Evolutionary conservation across 2,113 vertebrate species (phyloP).

Genomic region (Chaetops frenatus): DNA sequence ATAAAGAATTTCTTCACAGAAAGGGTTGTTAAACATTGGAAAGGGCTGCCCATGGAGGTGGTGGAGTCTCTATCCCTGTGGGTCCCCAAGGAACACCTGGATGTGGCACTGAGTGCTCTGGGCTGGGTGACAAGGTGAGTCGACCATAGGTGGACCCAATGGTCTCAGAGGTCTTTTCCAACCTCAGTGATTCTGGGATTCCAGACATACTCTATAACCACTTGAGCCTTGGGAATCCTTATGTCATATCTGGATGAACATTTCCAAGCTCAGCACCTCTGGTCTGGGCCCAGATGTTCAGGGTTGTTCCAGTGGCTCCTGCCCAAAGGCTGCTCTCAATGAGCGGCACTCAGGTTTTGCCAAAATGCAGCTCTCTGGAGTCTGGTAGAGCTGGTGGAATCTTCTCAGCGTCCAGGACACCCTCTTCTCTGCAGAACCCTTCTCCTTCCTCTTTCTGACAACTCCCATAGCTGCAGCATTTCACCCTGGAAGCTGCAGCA

Average conservation of each 20-base stretch:
- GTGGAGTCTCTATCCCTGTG: not conserved
- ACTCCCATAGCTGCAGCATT: not conserved
- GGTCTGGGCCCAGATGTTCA: not conserved
- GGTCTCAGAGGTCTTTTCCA: not conserved
- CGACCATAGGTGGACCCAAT: fast-evolving
- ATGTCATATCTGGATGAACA: not conserved
- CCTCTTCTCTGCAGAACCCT: not conserved
- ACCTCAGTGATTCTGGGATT: not conserved
- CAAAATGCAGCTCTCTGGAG: not conserved
- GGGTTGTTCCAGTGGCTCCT: not conserved
- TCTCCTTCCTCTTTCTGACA: not conserved
- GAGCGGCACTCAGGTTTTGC: not conserved
- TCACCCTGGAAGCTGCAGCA: not conserved
- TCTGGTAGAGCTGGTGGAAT: not conserved
- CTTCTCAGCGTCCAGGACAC: not conserved
- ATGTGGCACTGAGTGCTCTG: not conserved
- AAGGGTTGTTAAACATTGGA: not conserved
- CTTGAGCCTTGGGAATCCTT: not conserved
- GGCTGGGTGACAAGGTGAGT: not conserved
- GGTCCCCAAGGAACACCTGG: not conserved
- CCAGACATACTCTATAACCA: not conserved
- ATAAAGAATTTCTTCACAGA: not conserved
- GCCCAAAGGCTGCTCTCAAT: not conserved
- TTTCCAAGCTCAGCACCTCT: not conserved
- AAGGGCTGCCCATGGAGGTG: not conserved